These are phyloP conservation scores for Cremastobaeus sp. DNA, from an alignment of 2,888 invertebrate genomes.

Conservation along the genomic window DNA sequence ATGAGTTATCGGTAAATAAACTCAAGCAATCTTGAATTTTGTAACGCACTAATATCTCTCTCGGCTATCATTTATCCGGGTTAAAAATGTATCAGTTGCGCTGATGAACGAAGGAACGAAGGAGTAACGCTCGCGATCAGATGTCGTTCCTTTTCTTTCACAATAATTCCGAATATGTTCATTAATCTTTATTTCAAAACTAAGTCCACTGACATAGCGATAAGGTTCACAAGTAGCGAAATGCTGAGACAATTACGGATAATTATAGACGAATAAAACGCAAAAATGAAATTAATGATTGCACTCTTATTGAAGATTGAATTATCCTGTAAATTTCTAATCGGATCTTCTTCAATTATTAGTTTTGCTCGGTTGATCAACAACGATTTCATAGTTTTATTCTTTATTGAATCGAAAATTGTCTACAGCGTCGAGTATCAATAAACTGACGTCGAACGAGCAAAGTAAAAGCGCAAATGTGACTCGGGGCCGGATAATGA, in stretches of 20 bases:
- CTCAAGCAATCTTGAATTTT: constrained; percentile 13
- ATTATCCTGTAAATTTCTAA: no score
- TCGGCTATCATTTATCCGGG: constrained; percentile 14
- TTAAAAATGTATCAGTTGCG: constrained; percentile 13
- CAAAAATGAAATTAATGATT: no score
- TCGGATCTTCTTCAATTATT: no score
- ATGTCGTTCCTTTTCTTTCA: constrained; percentile 34
- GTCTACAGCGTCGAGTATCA: background rate
- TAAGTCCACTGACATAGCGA: constrained; percentile 31
- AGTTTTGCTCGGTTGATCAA: no score
- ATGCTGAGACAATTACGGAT: constrained; percentile 28
- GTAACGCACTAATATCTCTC: constrained; percentile 31
- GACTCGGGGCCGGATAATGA: constrained; percentile 24
- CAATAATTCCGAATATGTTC: constrained; percentile 25
- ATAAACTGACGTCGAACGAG: constrained; percentile 6
- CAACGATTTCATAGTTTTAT: no score
- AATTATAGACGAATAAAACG: no score
- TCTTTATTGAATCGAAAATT: constrained; percentile 4
- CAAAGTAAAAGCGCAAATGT: constrained; percentile 24
- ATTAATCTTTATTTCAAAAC: constrained; percentile 43
- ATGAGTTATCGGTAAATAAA: constrained; percentile 21
- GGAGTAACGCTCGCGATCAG: constrained; percentile 17
- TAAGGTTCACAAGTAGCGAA: constrained; percentile 31
- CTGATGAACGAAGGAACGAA: background rate
- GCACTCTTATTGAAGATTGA: no score